Evolutionary conservation across 37 sponge, comb jelly and placozoan species (phyloP).

Genomic region (Lycopodina hypogea): DNA sequence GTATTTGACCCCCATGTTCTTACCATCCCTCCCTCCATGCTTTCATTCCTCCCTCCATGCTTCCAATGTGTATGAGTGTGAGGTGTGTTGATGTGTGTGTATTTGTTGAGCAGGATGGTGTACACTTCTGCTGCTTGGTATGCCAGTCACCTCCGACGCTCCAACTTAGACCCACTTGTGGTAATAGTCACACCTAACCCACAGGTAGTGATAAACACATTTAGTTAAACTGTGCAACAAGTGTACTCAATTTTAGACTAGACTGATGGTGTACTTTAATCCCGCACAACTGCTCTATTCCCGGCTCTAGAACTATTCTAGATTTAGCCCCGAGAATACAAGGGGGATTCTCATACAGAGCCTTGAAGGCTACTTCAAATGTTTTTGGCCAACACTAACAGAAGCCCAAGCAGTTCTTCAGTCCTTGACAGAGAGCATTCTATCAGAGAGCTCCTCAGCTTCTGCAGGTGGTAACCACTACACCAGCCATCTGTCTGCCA

Average conservation of each 20-base stretch:
- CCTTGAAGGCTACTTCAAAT: constrained; percentile 40
- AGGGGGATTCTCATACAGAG: constrained; percentile 26
- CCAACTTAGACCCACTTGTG: neutral
- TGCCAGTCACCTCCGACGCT: constrained; percentile 33
- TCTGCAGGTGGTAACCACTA: neutral
- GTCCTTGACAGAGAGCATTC: constrained; percentile 31
- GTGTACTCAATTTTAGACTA: no score
- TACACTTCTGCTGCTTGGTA: constrained; percentile 47
- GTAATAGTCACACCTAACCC: constrained; percentile 25
- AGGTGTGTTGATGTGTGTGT: neutral
- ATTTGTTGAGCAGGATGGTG: neutral
- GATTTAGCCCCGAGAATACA: neutral
- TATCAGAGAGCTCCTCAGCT: neutral
- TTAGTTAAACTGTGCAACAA: no score
- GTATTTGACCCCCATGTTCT: no score
- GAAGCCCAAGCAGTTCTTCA: constrained; percentile 17
- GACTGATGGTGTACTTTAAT: neutral
- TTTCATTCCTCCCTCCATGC: no score
- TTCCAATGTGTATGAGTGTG: neutral
- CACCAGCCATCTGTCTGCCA: constrained; percentile 1
- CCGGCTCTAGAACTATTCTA: neutral
- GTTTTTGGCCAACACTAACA: constrained; percentile 17
- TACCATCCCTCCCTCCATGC: no score
- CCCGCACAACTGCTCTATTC: neutral
- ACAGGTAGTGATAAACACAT: no score